Conservation (phyloP, 2,113 vertebrate genomes). For the Cynocephalus volans region DNA sequence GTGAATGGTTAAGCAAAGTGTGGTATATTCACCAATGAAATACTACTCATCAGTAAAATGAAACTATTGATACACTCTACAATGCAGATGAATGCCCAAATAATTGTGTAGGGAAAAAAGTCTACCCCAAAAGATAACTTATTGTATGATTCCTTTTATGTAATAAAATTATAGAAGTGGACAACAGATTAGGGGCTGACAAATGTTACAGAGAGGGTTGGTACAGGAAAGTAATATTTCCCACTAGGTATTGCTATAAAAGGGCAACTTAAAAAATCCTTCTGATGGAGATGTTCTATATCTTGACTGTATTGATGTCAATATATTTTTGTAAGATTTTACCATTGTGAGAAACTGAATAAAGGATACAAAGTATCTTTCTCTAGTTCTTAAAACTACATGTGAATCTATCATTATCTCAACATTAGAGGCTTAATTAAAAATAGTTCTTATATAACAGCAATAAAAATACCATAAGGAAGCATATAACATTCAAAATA, state of each 20-base stretch:
- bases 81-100: not conserved
- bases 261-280: not conserved
- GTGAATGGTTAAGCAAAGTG: not conserved
- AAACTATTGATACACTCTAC: not conserved
- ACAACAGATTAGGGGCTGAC: not conserved
- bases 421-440: not conserved
- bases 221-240: not conserved
- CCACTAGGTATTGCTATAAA: not conserved
- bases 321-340: not conserved
- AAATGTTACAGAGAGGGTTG: not conserved
- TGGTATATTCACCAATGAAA: not conserved
- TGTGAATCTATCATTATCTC: not conserved
- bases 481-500: not conserved
- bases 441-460: not conserved
- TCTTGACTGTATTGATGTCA: not conserved
- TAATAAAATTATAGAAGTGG: not conserved
- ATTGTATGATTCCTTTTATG: not conserved
- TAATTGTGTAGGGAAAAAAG: not conserved
- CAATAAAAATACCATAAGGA: not conserved
- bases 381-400: not conserved
- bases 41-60: not conserved
- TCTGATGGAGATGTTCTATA: not conserved
- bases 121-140: not conserved
- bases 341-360: not conserved
- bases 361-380: not conserved